Evolutionary conservation across 2,113 vertebrate species (phyloP).

Genomic region (Strix aluco): DNA sequence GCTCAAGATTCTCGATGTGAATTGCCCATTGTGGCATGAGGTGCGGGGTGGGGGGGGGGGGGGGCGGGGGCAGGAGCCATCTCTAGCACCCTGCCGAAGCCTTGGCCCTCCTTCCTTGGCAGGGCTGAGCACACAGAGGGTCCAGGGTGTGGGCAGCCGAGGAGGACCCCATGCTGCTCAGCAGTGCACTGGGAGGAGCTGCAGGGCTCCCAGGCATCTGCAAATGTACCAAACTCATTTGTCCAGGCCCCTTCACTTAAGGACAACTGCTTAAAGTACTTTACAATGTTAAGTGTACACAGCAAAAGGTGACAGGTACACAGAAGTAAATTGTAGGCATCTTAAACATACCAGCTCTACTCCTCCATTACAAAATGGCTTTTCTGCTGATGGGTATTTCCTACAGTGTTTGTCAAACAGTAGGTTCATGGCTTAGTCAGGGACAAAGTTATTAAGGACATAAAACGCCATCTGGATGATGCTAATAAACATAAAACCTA

Average conservation of each 20-base stretch:
- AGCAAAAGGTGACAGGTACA: slow-evolving; percentile 22
- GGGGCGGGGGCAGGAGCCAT: neutral
- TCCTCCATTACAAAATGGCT: slow-evolving; percentile 61
- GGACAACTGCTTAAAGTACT: neutral
- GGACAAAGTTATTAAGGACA: slow-evolving; percentile 88
- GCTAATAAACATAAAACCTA: slow-evolving; percentile 87
- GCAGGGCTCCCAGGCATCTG: neutral
- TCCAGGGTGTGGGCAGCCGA: rapidly evolving
- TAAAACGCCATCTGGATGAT: slow-evolving; percentile 86
- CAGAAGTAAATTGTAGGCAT: slow-evolving; percentile 24
- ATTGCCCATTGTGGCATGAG: rapidly evolving
- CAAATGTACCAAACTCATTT: neutral
- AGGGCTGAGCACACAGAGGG: neutral
- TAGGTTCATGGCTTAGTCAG: slow-evolving; percentile 87
- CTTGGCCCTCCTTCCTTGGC: rapidly evolving
- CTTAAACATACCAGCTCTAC: slow-evolving; percentile 11
- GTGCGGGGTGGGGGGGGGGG: rapidly evolving
- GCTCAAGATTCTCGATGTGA: neutral
- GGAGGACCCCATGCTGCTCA: neutral
- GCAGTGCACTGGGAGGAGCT: neutral
- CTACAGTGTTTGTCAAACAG: slow-evolving; percentile 79
- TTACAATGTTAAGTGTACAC: neutral
- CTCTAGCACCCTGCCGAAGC: neutral
- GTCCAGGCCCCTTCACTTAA: neutral
- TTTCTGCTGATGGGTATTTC: slow-evolving; percentile 81